Evolutionary conservation across 2,113 vertebrate genomes (phyloP).

Genomic region (Todiramphus saurophagus): DNA sequence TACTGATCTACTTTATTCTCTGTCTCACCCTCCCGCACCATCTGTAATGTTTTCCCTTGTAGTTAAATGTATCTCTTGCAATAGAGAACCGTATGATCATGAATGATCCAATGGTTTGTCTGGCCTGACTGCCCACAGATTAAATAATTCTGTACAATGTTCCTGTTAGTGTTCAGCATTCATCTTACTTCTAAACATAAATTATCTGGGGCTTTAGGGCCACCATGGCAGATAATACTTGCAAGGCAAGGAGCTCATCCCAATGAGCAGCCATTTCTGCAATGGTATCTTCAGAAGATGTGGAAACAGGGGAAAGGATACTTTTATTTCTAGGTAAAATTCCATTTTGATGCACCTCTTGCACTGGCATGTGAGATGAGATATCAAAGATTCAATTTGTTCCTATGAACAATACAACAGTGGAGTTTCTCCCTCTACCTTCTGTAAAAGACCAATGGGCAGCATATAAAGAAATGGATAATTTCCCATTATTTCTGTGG

Average conservation of each 20-base stretch:
- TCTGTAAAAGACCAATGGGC: not conserved
- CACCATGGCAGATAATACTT: not conserved
- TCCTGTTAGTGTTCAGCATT: not conserved
- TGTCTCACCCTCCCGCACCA: not conserved
- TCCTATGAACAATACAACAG: not conserved
- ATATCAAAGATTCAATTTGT: not conserved
- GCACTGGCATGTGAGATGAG: not conserved
- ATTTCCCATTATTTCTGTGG: not conserved
- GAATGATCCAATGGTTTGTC: slow-evolving; percentile 27
- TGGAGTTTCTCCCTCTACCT: not conserved
- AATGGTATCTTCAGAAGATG: not conserved
- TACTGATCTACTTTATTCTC: not conserved
- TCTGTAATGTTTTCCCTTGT: not conserved
- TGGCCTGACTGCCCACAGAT: slow-evolving; percentile 12
- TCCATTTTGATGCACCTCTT: not conserved
- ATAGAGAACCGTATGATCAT: not conserved
- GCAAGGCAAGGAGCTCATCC: not conserved
- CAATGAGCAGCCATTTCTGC: not conserved
- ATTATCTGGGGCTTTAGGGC: not conserved
- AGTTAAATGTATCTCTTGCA: not conserved
- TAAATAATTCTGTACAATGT: slow-evolving; percentile 11
- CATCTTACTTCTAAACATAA: not conserved
- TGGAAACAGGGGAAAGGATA: not conserved
- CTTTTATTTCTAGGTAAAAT: not conserved
- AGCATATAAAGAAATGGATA: not conserved